Evolutionary conservation across 2,888 invertebrate species (phyloP).

Genomic region (Nephrotoma guestfalica): DNA sequence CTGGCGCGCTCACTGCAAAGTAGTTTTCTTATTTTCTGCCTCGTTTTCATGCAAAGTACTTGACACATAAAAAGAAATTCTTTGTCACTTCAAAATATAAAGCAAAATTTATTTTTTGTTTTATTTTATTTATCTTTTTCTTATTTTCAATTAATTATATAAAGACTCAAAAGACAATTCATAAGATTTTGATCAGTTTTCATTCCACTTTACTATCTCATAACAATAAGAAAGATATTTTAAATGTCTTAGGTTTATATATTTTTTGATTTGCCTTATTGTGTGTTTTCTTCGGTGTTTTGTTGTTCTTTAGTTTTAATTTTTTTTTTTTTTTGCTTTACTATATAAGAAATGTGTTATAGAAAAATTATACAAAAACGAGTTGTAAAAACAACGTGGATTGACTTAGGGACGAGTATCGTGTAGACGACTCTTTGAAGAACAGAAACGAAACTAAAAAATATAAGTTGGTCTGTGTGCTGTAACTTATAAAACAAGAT

Average conservation of each 20-base stretch:
- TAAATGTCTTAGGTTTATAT: background rate
- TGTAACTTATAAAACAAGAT: background rate
- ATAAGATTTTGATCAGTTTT: background rate
- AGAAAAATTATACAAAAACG: background rate
- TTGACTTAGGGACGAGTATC: background rate
- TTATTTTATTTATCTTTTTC: background rate
- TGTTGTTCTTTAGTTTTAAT: background rate
- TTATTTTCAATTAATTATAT: background rate
- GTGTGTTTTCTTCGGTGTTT: background rate
- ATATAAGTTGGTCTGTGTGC: background rate
- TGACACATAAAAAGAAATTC: background rate
- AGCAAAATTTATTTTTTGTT: background rate
- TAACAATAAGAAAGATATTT: background rate
- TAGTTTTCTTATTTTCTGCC: background rate
- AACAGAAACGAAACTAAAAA: background rate
- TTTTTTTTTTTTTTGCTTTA: background rate
- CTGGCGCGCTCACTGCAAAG: background rate
- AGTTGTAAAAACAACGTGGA: background rate
- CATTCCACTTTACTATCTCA: background rate
- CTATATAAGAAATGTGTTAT: background rate
- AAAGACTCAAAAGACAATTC: background rate
- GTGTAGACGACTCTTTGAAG: background rate
- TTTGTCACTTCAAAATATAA: background rate
- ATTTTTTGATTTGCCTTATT: background rate
- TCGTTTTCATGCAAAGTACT: background rate